Evolutionary conservation across 2,888 invertebrate species (phyloP).

Genomic region (Dynastes grantii): DNA sequence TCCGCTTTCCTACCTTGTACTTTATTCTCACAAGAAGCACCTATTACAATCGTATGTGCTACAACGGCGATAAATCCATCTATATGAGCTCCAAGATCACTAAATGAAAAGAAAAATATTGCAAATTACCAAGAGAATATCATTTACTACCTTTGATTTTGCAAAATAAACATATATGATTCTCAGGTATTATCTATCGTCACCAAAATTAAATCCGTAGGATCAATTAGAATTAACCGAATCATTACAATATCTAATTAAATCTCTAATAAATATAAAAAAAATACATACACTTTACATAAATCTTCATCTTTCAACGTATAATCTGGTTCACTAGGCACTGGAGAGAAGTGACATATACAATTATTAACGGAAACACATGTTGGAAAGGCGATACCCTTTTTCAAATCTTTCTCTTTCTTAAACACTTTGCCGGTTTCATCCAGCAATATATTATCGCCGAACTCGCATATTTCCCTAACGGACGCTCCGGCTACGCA

Average conservation of each 20-base stretch:
- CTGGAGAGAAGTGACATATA: conserved; percentile 98
- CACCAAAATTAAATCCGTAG: conserved; percentile 56
- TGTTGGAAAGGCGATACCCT: conserved; percentile 99
- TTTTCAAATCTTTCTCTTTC: conserved; percentile 98
- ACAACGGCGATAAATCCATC: conserved; percentile 99
- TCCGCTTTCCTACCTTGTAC: conserved; percentile 93
- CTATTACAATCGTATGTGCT: conserved; percentile 95
- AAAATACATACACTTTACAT: conserved; percentile 93
- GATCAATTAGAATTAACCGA: conserved; percentile 62
- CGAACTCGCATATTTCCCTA: conserved; percentile 92
- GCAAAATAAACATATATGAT: not conserved
- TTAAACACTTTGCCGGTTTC: conserved; percentile 98
- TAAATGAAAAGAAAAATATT: conserved; percentile 64
- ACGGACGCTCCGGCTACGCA: conserved; percentile 92
- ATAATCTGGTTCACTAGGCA: conserved; percentile 92
- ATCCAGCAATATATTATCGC: conserved; percentile 89
- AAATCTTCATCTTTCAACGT: conserved; percentile 92
- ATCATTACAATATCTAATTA: conserved; percentile 48
- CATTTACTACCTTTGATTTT: not conserved
- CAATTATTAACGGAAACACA: conserved; percentile 99
- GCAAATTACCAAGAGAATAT: not conserved
- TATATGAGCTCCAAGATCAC: conserved; percentile 98
- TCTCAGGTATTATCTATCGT: conserved; percentile 37
- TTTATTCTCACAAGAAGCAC: conserved; percentile 81
- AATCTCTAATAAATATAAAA: conserved; percentile 46